Conservation (phyloP, 2,113 vertebrate species). For the Dunckerocampus dactyliophorus region DNA sequence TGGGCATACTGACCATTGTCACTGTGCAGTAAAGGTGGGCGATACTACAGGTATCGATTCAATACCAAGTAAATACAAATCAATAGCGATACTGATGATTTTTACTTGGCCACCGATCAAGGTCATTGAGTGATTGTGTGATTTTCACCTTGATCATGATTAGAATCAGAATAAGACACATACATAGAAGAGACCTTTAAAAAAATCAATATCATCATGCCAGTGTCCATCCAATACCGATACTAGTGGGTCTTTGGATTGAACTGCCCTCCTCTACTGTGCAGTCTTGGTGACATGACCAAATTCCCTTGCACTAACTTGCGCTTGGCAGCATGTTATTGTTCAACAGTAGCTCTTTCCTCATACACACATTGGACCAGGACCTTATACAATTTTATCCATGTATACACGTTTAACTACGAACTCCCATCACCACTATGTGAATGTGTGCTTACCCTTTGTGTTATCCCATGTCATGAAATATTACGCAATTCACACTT, state of each 20-base stretch:
- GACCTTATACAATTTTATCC: constrained; percentile 35
- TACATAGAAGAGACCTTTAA: too few species aligned
- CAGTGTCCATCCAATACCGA: too few species aligned
- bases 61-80: too few species aligned
- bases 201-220: too few species aligned
- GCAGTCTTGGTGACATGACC: neutral
- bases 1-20: constrained; percentile 7
- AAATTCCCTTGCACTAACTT: neutral
- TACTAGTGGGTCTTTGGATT: too few species aligned
- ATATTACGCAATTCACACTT: neutral
- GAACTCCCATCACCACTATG: constrained; percentile 23
- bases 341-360: neutral
- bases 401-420: constrained; percentile 33
- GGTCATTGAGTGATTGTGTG: too few species aligned
- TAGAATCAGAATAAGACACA: too few species aligned
- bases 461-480: constrained; percentile 7
- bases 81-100: too few species aligned
- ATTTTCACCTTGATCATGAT: too few species aligned
- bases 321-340: constrained; percentile 49
- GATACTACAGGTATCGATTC: too few species aligned
- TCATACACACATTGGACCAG: constrained; percentile 14
- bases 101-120: too few species aligned
- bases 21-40: constrained; percentile 17
- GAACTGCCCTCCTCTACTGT: neutral
- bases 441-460: constrained; percentile 24